These are phyloP conservation scores for Tetrao urogallus DNA, from an alignment of 2,113 vertebrate genomes.

Conservation along the genomic window DNA sequence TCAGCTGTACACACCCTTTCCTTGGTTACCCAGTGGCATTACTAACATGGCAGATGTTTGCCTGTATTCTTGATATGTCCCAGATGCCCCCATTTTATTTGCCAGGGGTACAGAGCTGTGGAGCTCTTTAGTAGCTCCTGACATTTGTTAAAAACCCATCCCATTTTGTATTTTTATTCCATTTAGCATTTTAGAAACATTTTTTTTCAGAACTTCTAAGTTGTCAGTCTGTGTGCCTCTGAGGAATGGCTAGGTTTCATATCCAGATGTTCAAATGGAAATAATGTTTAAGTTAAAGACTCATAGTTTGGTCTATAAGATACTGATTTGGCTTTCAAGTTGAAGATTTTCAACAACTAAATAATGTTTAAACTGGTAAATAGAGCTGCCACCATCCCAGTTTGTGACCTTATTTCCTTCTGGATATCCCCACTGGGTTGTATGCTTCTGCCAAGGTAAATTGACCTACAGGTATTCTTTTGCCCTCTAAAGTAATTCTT, in stretches of 20 bases:
- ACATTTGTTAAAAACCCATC: background rate
- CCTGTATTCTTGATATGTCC: background rate
- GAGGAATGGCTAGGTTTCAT: background rate
- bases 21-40: background rate
- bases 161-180: background rate
- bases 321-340: slow-evolving; percentile 48
- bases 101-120: accelerated
- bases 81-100: background rate
- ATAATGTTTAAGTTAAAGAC: slow-evolving; percentile 48
- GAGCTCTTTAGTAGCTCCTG: background rate
- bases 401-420: slow-evolving; percentile 69
- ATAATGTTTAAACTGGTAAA: slow-evolving; percentile 54
- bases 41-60: accelerated
- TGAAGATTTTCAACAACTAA: background rate
- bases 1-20: accelerated
- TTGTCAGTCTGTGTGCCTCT: background rate
- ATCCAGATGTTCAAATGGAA: slow-evolving; percentile 47
- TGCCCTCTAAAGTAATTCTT: slow-evolving; percentile 61
- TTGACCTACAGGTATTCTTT: slow-evolving; percentile 59
- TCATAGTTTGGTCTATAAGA: slow-evolving; percentile 41
- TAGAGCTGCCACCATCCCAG: slow-evolving; percentile 41
- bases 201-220: background rate
- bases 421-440: slow-evolving; percentile 39
- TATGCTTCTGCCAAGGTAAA: slow-evolving; percentile 48
- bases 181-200: background rate